Evolutionary conservation across 2,888 invertebrate genomes (phyloP).

Genomic region (Himalopsyche anomala): DNA sequence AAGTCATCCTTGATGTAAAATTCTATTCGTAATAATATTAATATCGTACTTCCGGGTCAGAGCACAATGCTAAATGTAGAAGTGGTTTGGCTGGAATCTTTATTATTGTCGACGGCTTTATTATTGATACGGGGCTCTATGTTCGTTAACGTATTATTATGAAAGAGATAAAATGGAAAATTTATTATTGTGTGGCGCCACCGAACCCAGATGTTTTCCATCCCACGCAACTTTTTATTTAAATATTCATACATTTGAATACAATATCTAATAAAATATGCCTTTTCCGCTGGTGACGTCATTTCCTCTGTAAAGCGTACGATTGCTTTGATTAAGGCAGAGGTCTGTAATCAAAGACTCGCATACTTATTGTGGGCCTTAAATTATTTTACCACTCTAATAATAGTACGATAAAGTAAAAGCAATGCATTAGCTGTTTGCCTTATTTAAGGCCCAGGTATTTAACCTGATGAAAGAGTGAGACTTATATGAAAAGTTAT

Average conservation of each 20-base stretch:
- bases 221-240: constrained; percentile 30
- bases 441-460: too few species aligned
- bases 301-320: neutral
- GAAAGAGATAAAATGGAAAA: neutral
- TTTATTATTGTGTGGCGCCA: constrained; percentile 2
- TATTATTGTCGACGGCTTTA: neutral
- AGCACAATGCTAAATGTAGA: neutral
- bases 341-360: neutral
- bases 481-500: too few species aligned
- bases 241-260: constrained; percentile 12
- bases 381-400: too few species aligned
- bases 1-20: too few species aligned
- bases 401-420: too few species aligned
- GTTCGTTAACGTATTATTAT: constrained; percentile 6
- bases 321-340: neutral
- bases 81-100: neutral
- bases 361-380: neutral
- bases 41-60: too few species aligned
- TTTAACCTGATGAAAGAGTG: too few species aligned
- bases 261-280: constrained; percentile 4
- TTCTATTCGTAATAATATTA: too few species aligned
- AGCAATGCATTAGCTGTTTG: too few species aligned
- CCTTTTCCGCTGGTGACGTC: neutral
- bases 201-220: constrained; percentile 17
- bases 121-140: neutral